Conservation (phyloP, 2,888 invertebrate genomes). For the Chymomyza amoena region DNA sequence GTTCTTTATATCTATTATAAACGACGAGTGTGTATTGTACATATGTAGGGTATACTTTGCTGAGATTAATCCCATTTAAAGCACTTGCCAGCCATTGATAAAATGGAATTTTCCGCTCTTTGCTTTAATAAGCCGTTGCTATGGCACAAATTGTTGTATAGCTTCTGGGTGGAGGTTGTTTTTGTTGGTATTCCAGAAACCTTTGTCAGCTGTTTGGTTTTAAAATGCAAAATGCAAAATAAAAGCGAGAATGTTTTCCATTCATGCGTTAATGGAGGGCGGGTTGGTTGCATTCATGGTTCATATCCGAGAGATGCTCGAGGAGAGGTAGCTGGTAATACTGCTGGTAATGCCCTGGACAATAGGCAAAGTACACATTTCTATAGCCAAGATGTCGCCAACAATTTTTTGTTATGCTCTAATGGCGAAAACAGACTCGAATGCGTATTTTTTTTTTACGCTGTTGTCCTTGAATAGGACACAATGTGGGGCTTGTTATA, state of each 20-base stretch:
- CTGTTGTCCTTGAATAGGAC: conserved; percentile 33
- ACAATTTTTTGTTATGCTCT: neutral
- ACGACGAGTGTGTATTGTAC: too few species aligned
- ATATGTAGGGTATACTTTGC: neutral
- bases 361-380: conserved; percentile 6
- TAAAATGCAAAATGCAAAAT: neutral
- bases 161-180: neutral
- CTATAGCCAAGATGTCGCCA: conserved; percentile 33
- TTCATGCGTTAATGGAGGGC: conserved; percentile 29
- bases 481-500: conserved; percentile 50
- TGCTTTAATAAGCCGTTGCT: neutral
- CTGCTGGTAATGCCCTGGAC: neutral
- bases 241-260: conserved; percentile 29
- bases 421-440: neutral
- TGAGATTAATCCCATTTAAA: neutral
- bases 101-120: neutral
- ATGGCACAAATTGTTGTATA: neutral
- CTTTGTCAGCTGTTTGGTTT: neutral
- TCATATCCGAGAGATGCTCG: too few species aligned
- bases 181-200: neutral
- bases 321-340: neutral
- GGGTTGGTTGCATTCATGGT: conserved; percentile 3
- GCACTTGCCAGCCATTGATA: neutral
- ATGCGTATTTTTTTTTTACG: neutral
- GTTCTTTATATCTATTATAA: too few species aligned